Base-by-base conservation (phyloP, 2,113 vertebrate genomes). In the Girardinichthys multiradiatus region DNA sequence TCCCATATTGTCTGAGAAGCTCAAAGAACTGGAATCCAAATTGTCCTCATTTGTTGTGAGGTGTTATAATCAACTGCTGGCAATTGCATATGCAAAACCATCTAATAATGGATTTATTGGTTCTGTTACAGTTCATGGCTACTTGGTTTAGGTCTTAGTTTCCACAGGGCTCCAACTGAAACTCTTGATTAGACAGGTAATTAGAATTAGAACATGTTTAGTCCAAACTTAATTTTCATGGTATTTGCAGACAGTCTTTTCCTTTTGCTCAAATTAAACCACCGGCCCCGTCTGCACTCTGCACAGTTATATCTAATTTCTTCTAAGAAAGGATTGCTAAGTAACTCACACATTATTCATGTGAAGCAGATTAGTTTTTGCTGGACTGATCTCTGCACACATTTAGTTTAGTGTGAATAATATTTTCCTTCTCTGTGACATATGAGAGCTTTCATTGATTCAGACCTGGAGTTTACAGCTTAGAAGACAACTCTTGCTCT, bases 171-270 rank as follows among this genome's bases (percentile, higher is more conserved):
- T 42, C 57, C 14, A 70, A 26, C 68, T 75, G 70, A 83, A 74
- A 68, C 64, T 77, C 74, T 15, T 86, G 72, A 84, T 84, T 87
- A 76, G 26, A 68, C 69, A 64, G 72, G 70, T 80, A 79, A 86
- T 86, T 29, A 1, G 33, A 73, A 78, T 39, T 73, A 68, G 69
- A 76, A 66, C 64, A 65, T 10, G 4, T 35, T 33, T 31, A 60
- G 54, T 64, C 76, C 74, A 24, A 78, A 68, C 59, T 76, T 79
- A 64, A 87, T 86, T 84, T 87, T 72, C 35, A 73, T 73, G 81
- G 76, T 75, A 86, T 86, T 89, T 84, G 15, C 67, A 58, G 61
- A 73, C 69, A 72, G 64, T 45, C 72, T 54, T 10, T 64, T 62
- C 64, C 59, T 19, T 42, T 42, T 70, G 70, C 60, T 72, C 77